phyloP scores from a whole-genome alignment of 1,140 invertebrate genomes.

The Macrosteles quadrilineatus region DNA sequence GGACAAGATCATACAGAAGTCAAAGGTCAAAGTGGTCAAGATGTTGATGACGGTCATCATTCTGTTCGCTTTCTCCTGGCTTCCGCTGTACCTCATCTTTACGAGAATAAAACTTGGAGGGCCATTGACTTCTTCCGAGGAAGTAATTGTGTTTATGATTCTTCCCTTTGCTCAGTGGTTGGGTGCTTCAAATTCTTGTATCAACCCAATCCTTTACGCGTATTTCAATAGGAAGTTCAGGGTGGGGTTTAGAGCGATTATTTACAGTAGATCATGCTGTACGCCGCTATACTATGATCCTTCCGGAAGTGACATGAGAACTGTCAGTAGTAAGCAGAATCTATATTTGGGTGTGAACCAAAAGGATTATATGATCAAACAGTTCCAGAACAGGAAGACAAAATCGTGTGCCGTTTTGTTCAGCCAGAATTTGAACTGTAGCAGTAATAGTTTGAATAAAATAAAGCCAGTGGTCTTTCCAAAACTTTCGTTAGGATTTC shows the following conservation, averaged over 20 bases:
- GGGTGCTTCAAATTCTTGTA: constrained; percentile 56
- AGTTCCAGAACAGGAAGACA: constrained; percentile 14
- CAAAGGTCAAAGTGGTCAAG: constrained; percentile 57
- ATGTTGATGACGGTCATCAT: constrained; percentile 66
- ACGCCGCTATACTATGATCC: constrained; percentile 29
- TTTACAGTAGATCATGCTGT: constrained; percentile 49
- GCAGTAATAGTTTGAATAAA: constrained; percentile 4
- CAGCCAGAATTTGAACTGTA: not conserved
- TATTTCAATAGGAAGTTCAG: constrained; percentile 68
- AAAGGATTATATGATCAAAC: not conserved
- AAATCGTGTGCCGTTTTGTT: constrained; percentile 14
- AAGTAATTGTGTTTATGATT: constrained; percentile 50
- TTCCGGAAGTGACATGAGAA: constrained; percentile 8
- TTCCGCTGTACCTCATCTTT: constrained; percentile 62
- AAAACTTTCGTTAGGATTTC: not conserved
- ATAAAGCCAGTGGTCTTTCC: not conserved
- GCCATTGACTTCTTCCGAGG: constrained; percentile 38
- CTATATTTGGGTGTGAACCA: not conserved
- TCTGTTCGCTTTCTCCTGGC: constrained; percentile 65
- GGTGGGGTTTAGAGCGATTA: constrained; percentile 58
- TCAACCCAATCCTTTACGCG: constrained; percentile 62
- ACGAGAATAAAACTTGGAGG: constrained; percentile 52
- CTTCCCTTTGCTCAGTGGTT: constrained; percentile 67
- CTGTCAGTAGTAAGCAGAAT: constrained; percentile 1
- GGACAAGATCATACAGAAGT: constrained; percentile 42